These are phyloP conservation scores for Chaenogobius annularis DNA, from an alignment of 2,113 vertebrate genomes.

Conservation along the genomic window DNA sequence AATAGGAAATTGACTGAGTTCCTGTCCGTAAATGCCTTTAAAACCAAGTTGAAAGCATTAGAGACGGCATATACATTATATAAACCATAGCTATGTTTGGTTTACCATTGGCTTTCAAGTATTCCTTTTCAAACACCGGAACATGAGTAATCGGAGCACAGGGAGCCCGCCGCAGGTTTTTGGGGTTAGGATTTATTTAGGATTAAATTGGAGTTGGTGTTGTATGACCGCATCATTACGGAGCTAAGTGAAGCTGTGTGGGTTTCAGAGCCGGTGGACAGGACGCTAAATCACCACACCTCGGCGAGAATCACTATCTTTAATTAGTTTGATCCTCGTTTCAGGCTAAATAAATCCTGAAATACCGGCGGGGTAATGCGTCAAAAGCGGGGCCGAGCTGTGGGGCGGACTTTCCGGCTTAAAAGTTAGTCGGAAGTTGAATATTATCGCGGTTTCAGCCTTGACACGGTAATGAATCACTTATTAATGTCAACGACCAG, in stretches of 20 bases:
- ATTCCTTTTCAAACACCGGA: background rate
- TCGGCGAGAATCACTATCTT: slow-evolving; percentile 4
- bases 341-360: background rate
- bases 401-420: background rate
- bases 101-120: background rate
- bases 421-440: background rate
- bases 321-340: background rate
- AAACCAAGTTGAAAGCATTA: no score
- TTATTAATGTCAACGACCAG: no score
- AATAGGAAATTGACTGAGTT: no score
- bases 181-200: slow-evolving; percentile 1
- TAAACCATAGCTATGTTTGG: no score
- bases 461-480: background rate
- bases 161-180: background rate
- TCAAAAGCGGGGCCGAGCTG: background rate
- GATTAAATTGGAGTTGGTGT: slow-evolving; percentile 10
- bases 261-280: background rate
- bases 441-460: no score
- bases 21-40: no score
- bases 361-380: background rate
- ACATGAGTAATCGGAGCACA: background rate
- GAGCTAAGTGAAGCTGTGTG: slow-evolving; percentile 4
- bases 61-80: no score
- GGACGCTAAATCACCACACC: background rate
- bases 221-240: slow-evolving; percentile 12